phyloP scores from a whole-genome alignment of 2,113 vertebrate genomes.

The Oplegnathus fasciatus region DNA sequence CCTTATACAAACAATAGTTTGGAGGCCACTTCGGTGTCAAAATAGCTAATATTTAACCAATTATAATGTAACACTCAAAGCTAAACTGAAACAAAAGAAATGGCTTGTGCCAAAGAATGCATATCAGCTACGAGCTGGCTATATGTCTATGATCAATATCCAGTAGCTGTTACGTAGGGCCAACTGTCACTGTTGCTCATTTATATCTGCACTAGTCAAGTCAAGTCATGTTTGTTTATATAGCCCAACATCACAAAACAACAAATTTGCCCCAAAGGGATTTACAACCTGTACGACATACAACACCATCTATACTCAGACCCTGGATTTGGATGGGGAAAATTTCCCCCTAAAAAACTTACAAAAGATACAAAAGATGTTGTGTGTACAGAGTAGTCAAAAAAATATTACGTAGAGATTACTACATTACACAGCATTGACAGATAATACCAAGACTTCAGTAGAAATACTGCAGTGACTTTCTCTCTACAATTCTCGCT shows the following conservation, averaged over 20 bases:
- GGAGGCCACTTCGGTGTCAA: not conserved
- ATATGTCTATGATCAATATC: not conserved
- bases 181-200: not conserved
- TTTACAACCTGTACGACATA: not conserved
- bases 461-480: constrained; percentile 2
- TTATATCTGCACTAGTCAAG: not conserved
- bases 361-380: not conserved
- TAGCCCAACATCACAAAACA: no score
- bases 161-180: not conserved
- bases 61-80: not conserved
- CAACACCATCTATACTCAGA: not conserved
- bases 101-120: not conserved
- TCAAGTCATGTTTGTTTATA: not conserved
- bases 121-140: not conserved
- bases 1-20: no score
- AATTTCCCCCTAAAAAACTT: not conserved
- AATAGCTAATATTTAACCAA: not conserved
- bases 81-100: no score
- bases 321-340: not conserved
- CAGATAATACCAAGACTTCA: not conserved
- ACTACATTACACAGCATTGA: not conserved
- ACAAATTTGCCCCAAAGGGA: not conserved
- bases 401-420: not conserved
- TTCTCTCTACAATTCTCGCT: not conserved
- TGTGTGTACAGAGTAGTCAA: not conserved